These are phyloP conservation scores for Apaloderma vittatum DNA, from an alignment of 2,113 vertebrate species.

Conservation along the genomic window DNA sequence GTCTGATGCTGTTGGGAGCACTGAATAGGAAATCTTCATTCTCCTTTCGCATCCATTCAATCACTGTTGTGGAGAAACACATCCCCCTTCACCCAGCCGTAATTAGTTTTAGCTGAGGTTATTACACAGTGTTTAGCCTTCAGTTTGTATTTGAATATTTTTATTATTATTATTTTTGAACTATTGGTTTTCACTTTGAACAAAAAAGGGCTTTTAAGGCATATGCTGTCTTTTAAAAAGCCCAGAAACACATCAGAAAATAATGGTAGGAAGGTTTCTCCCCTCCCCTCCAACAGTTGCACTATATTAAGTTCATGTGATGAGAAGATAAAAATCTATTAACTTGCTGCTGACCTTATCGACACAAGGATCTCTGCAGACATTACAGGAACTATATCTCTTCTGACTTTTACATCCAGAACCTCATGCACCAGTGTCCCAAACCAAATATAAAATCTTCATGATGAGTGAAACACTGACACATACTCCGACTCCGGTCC, in stretches of 20 bases:
- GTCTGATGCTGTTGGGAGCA: slow-evolving; percentile 23
- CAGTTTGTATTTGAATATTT: slow-evolving; percentile 18
- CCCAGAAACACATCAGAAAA: slow-evolving; percentile 62
- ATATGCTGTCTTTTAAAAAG: slow-evolving; percentile 9
- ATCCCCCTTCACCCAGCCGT: neutral
- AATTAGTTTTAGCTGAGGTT: slow-evolving; percentile 42
- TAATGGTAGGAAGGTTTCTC: slow-evolving; percentile 53
- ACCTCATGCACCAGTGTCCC: slow-evolving; percentile 80
- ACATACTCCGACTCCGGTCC: slow-evolving; percentile 70
- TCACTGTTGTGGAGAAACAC: neutral
- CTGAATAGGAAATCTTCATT: slow-evolving; percentile 40
- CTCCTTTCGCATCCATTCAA: neutral
- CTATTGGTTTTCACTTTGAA: neutral
- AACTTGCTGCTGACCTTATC: slow-evolving; percentile 95
- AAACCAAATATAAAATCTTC: slow-evolving; percentile 86
- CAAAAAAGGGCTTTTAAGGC: slow-evolving; percentile 42
- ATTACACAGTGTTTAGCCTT: neutral
- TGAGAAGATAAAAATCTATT: slow-evolving; percentile 98
- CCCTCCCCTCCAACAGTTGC: slow-evolving; percentile 73
- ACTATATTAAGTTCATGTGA: slow-evolving; percentile 87
- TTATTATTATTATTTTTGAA: slow-evolving; percentile 33
- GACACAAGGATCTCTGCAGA: slow-evolving; percentile 86
- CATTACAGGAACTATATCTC: slow-evolving; percentile 88
- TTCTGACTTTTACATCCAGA: slow-evolving; percentile 87
- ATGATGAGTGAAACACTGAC: slow-evolving; percentile 84